A percentile compares a stretch with the other conserved stretches of the same genome.
These are phyloP conservation scores for Hydrozoanthus tunicans DNA, from an alignment of 64 coral and sea anemone species.

Conservation along the genomic window DNA sequence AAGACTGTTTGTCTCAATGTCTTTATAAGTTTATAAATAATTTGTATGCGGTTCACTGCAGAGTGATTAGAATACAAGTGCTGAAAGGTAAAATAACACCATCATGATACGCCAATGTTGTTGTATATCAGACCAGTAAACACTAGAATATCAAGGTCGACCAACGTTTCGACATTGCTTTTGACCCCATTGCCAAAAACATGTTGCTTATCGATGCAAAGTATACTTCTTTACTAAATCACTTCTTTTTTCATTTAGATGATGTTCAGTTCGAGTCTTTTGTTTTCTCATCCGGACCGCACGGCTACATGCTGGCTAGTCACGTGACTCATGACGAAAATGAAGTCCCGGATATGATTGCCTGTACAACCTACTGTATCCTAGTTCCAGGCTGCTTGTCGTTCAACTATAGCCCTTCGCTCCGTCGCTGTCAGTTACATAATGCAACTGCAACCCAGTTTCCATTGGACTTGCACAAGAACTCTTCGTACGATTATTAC, in stretches of 20 bases:
- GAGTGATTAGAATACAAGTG: no score
- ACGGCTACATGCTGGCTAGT: background rate
- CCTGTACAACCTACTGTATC: constrained; percentile 6
- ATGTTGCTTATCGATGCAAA: no score
- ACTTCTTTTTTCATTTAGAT: background rate
- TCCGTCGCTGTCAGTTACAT: background rate
- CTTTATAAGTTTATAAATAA: no score
- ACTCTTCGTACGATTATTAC: background rate
- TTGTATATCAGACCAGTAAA: no score
- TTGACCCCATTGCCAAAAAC: no score
- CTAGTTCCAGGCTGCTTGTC: constrained; percentile 11
- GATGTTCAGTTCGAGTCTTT: background rate
- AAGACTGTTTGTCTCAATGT: no score
- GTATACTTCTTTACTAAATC: background rate
- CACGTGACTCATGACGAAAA: constrained; percentile 28
- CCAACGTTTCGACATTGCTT: no score
- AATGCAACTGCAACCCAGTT: background rate
- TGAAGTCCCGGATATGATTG: constrained; percentile 13
- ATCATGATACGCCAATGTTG: no score
- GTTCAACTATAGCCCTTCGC: constrained; percentile 1
- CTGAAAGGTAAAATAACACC: no score
- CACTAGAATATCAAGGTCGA: no score
- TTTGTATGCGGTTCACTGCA: no score
- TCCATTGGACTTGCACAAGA: background rate
- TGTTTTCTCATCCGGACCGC: background rate